Evolutionary conservation across 2,113 vertebrate species (phyloP), one percentile per base, ranked within the genome.

Genomic region (Misgurnus anguillicaudatus): DNA sequence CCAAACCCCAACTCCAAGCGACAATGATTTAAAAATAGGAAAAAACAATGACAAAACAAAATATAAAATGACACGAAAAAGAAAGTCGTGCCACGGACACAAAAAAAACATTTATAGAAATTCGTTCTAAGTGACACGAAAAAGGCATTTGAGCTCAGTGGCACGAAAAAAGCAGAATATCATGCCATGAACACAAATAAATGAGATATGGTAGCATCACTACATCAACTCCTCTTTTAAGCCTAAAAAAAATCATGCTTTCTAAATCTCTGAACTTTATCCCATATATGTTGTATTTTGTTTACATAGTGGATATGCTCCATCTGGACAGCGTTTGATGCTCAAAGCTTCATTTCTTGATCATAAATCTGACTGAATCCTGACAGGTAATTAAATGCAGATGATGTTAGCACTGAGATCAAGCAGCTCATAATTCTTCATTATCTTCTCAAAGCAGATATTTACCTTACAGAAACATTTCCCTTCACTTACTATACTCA

Each of bases 371-470:
- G 58, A 78, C 21, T 75, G 75, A 21, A 77, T 38, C 68, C 42
- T 88, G 86, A 74, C 85, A 90, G 86, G 79, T 87, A 87, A 91
- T 90, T 88, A 82, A 85, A 81, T 77, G 73, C 16, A 61, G 64
- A 79, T 82, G 48, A 42, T 71, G 63, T 77, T 75, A 80, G 84
- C 41, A 80, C 41, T 61, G 75, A 83, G 78, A 83, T 90, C 81
- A 80, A 9, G 0, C 51, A n/a, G 71, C 47, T 85, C 77, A 82
- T 90, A 89, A 88, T 89, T 92, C 83, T 87, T 87, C 72, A 60
- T 87, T 93, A 87, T 90, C 84, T 89, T 79, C 75, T 61, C 64
- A 80, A 83, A 66, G 53, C 82, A 89, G 87, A 77, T 80, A 6
- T 86, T 89, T 88, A 55, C 80, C 71, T 73, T 79, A 85, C 13